Evolutionary conservation across 1,140 invertebrate species (phyloP), one percentile per base, ranked within the genome.

Genomic region (Notospermus geniculatus): DNA sequence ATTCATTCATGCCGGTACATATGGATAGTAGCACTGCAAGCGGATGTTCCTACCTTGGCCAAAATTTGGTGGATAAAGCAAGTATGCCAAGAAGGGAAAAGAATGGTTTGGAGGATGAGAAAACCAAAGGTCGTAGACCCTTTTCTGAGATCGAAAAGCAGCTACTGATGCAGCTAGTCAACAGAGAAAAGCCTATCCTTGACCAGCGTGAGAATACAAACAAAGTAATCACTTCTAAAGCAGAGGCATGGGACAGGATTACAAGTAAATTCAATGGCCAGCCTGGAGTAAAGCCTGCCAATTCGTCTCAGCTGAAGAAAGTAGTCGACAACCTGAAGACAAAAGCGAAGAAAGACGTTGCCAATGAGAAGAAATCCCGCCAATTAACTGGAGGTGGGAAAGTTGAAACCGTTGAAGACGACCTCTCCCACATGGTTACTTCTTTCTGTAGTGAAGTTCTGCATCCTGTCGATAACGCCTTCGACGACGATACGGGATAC

Each of bases 201-300:
- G 39, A 43, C n/a, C 39, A 43, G n/a, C 39, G 39, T 43, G 39
- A n/a, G 39, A 43, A 43, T 43, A 43, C 39, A 43, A 43, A 43
- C 39, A 43, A 43, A 43, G n/a, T n/a, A n/a, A 43, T 43, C 39
- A 43, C 39, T 43, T 43, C 39, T 43, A 43, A 43, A 43, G 39
- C 39, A 43, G 39, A 43, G 39, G 39, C 39, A 43, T 43, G 39
- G 39, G 39, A 43, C 39, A 43, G 39, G 39, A 43, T 43, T 43
- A 43, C 39, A 43, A 43, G 39, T 43, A 43, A 43, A 43, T 43
- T 43, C 39, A 43, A 43, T 43, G 39, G n/a, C 39, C 39, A 43
- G 39, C 39, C 39, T 43, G 39, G 39, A 43, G 39, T 43, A 43
- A 43, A 43, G 11, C 39, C 39, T 43, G 39, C n/a, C 39, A 43